Evolutionary conservation across 2,797 vertebrate genomes (phyloP).

Genomic region (Botia kubotai): DNA sequence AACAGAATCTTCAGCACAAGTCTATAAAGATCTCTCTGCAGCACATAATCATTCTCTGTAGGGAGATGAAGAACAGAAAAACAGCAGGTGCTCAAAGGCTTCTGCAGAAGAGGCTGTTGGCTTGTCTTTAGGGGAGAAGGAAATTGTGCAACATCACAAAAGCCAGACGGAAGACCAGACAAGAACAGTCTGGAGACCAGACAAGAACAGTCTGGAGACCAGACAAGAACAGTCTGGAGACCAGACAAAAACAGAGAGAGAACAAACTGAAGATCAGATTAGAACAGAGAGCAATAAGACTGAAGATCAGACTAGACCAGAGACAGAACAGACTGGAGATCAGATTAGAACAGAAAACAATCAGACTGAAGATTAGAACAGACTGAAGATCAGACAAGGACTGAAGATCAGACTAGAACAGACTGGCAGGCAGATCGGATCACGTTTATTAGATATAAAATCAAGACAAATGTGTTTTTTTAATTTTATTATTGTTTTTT

Average conservation of each 20-base stretch:
- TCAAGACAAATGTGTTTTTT: too few species aligned
- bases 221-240: too few species aligned
- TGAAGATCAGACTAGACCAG: constrained; percentile 65
- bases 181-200: constrained; percentile 10
- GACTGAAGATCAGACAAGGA: too few species aligned
- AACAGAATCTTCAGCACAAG: neutral
- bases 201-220: constrained; percentile 68
- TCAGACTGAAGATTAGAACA: neutral
- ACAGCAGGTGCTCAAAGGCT: neutral
- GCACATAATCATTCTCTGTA: neutral
- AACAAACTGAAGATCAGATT: constrained; percentile 31
- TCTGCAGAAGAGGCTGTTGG: neutral
- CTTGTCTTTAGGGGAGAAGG: neutral
- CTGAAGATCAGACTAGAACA: too few species aligned
- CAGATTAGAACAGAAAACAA: constrained; percentile 60
- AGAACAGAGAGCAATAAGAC: constrained; percentile 63
- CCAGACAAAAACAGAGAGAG: constrained; percentile 4
- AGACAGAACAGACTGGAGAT: neutral
- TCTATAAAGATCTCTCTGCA: too few species aligned
- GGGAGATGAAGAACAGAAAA: neutral
- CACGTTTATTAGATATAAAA: neutral
- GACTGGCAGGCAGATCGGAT: constrained; percentile 43
- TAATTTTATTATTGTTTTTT: too few species aligned
- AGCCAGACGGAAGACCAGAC: constrained; percentile 1
- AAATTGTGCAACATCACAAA: neutral